A percentile compares a stretch with the other conserved stretches of the same genome.
Evolutionary conservation across 2,797 vertebrate species (phyloP).

Genomic region (Crenichthys baileyi): DNA sequence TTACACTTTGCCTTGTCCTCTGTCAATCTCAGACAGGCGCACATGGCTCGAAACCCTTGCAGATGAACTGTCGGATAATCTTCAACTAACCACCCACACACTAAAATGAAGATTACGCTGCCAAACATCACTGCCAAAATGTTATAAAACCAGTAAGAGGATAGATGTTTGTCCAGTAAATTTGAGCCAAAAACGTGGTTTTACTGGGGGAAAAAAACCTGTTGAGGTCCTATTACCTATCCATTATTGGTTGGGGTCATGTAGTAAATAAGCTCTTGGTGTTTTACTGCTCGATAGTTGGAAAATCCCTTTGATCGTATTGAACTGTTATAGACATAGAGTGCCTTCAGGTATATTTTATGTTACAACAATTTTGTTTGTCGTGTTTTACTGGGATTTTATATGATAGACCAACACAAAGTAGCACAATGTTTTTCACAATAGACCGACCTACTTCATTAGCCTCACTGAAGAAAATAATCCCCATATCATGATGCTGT

Average conservation of each 20-base stretch:
- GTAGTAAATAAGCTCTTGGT: conserved; percentile 5
- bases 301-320: conserved; percentile 6
- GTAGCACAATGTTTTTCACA: no score
- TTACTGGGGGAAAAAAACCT: neutral
- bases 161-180: conserved; percentile 1
- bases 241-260: neutral
- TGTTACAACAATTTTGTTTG: no score
- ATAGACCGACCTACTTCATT: no score
- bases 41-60: conserved; percentile 4
- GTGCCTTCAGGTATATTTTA: neutral
- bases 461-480: no score
- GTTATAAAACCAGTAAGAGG: neutral
- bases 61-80: conserved; percentile 5
- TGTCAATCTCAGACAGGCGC: conserved; percentile 23
- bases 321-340: neutral
- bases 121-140: conserved; percentile 8
- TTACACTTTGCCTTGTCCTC: conserved; percentile 21
- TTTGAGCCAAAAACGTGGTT: neutral
- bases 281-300: neutral
- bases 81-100: conserved; percentile 2
- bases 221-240: neutral
- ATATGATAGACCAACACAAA: no score
- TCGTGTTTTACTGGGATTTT: no score
- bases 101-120: neutral
- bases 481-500: no score